Evolutionary conservation across 2,113 vertebrate species (phyloP).

Genomic region (Symphodus melops): DNA sequence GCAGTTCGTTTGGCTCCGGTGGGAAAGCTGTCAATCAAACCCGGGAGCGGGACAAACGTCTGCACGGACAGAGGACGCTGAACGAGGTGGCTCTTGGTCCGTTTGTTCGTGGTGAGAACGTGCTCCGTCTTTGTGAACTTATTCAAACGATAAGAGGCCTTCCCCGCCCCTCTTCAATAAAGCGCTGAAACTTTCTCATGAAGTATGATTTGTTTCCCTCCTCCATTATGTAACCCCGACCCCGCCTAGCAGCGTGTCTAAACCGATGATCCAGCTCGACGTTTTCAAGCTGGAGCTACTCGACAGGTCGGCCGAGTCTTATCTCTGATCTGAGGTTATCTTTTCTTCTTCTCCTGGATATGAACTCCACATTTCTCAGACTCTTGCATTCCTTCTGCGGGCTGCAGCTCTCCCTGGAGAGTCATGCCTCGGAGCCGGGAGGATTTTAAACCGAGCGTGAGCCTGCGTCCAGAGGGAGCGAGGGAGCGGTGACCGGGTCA

Average conservation of each 20-base stretch:
- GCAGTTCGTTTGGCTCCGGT: too few relatives aligned
- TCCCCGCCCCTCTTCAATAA: constrained; percentile 4
- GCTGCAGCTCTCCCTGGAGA: constrained; percentile 26
- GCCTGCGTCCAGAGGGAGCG: constrained; percentile 21
- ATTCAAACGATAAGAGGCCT: not conserved
- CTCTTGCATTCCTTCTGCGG: constrained; percentile 48
- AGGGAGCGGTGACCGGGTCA: constrained; percentile 63
- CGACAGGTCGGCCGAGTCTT: constrained; percentile 25
- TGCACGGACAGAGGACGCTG: too few relatives aligned
- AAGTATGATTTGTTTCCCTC: constrained; percentile 17
- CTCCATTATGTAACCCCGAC: constrained; percentile 43
- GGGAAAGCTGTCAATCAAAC: too few relatives aligned
- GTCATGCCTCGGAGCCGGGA: constrained; percentile 19
- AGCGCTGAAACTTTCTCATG: constrained; percentile 26
- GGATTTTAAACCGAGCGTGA: constrained; percentile 26
- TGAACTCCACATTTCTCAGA: too few relatives aligned
- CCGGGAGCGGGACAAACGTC: too few relatives aligned
- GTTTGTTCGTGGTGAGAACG: too few relatives aligned
- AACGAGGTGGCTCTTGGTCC: too few relatives aligned
- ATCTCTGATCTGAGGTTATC: constrained; percentile 7
- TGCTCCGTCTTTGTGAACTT: not conserved
- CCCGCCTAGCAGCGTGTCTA: constrained; percentile 46
- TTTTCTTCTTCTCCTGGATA: constrained; percentile 14
- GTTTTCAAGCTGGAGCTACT: constrained; percentile 25
- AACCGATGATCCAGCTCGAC: constrained; percentile 30